Evolutionary conservation across 2,113 vertebrate genomes (phyloP).

Genomic region (Calidris pygmaea): DNA sequence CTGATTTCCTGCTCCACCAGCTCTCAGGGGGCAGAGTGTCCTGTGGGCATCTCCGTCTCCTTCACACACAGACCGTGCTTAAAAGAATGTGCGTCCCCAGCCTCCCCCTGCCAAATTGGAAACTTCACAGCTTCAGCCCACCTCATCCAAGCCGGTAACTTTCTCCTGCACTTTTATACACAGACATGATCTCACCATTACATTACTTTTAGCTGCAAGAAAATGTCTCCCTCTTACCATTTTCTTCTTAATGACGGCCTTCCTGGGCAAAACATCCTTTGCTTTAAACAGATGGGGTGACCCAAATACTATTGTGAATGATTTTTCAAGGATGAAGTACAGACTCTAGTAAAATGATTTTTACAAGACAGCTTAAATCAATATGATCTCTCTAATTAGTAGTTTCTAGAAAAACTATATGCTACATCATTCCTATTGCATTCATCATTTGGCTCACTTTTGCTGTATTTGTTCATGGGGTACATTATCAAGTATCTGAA

Average conservation of each 20-base stretch:
- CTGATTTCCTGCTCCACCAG: background rate
- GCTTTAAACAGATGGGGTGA: slow-evolving; percentile 36
- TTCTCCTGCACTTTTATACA: background rate
- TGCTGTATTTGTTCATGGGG: background rate
- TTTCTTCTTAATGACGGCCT: background rate
- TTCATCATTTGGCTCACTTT: background rate
- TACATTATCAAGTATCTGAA: background rate
- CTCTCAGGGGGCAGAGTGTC: background rate
- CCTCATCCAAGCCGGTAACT: background rate
- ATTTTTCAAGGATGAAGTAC: background rate
- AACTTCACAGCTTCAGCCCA: background rate
- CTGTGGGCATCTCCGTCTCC: background rate
- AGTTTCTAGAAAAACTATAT: background rate
- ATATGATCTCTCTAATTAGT: background rate
- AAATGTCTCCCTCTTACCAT: background rate
- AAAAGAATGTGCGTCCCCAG: background rate
- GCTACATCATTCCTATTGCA: background rate
- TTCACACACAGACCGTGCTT: background rate
- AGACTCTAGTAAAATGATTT: background rate
- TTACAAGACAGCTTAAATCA: background rate
- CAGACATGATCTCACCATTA: background rate
- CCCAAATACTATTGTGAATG: background rate
- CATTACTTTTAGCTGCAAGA: background rate
- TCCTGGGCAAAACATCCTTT: background rate
- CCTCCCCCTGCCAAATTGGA: background rate